Conservation (phyloP, 2,113 vertebrate genomes). For the Ornithorhynchus anatinus region DNA sequence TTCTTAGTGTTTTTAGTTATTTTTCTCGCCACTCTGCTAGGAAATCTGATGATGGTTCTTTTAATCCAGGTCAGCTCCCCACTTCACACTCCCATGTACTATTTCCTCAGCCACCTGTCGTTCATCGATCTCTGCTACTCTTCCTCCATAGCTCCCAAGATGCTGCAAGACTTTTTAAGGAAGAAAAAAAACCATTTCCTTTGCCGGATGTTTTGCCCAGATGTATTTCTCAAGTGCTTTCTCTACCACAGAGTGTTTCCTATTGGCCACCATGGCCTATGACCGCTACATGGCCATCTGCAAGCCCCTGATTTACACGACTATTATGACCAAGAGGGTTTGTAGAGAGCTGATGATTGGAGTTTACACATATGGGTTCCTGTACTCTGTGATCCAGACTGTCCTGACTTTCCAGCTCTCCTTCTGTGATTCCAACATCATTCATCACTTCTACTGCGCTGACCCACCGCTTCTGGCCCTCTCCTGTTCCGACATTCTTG, state of each 20-base stretch:
- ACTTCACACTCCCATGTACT: too few species aligned
- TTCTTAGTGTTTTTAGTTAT: too few species aligned
- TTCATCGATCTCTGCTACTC: too few species aligned
- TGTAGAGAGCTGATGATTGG: constrained; percentile 43
- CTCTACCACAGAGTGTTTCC: constrained; percentile 43
- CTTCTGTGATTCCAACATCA: constrained; percentile 46
- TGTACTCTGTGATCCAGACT: constrained; percentile 51
- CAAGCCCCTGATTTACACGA: constrained; percentile 49
- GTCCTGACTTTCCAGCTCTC: constrained; percentile 50
- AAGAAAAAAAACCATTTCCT: constrained; percentile 54
- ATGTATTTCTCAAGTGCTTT: constrained; percentile 56
- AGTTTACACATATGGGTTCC: constrained; percentile 46
- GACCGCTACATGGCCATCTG: constrained; percentile 61
- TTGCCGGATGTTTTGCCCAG: constrained; percentile 50
- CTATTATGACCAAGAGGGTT: constrained; percentile 48
- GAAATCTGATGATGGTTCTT: too few species aligned
- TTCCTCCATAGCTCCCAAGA: constrained; percentile 55
- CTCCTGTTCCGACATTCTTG: constrained; percentile 47
- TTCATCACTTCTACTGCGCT: constrained; percentile 58
- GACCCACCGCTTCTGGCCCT: constrained; percentile 50
- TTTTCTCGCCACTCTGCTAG: too few species aligned
- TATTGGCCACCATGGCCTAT: constrained; percentile 58
- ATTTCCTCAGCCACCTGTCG: too few species aligned
- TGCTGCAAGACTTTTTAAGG: constrained; percentile 46
- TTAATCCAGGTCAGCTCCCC: too few species aligned